Evolutionary conservation across 2,113 vertebrate genomes (phyloP).

Genomic region (Mustela lutreola): DNA sequence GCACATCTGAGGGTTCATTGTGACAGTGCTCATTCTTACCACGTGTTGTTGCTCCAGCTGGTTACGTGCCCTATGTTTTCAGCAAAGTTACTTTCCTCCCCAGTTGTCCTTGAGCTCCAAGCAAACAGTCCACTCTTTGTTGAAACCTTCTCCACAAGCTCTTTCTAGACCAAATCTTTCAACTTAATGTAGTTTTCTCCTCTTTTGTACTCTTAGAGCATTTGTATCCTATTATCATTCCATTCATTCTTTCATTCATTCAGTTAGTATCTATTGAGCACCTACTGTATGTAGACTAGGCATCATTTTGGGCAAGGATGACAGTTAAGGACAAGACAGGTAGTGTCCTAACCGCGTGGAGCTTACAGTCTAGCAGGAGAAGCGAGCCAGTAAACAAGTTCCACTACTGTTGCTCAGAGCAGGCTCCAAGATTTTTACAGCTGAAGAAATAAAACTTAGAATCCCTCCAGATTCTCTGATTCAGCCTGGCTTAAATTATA

Average conservation of each 20-base stretch:
- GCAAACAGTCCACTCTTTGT: neutral
- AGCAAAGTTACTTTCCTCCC: neutral
- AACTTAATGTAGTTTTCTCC: too few relatives aligned
- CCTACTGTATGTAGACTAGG: neutral
- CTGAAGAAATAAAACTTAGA: slow-evolving; percentile 8
- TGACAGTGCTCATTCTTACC: neutral
- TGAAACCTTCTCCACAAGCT: neutral
- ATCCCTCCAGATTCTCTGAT: neutral
- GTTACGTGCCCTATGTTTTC: neutral
- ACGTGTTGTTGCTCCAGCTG: neutral
- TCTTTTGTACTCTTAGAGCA: neutral
- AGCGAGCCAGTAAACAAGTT: neutral
- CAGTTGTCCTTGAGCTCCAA: neutral
- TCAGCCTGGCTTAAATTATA: slow-evolving; percentile 9
- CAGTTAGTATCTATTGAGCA: neutral
- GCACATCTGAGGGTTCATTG: neutral
- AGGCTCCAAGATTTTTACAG: neutral
- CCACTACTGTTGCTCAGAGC: neutral
- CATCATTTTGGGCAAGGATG: neutral
- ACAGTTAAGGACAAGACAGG: neutral
- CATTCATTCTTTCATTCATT: neutral
- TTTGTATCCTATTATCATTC: neutral
- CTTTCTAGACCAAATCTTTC: neutral
- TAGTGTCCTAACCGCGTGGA: neutral
- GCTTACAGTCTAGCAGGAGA: neutral